Conservation (phyloP, 2,888 invertebrate species). For the Volucella inflata region DNA sequence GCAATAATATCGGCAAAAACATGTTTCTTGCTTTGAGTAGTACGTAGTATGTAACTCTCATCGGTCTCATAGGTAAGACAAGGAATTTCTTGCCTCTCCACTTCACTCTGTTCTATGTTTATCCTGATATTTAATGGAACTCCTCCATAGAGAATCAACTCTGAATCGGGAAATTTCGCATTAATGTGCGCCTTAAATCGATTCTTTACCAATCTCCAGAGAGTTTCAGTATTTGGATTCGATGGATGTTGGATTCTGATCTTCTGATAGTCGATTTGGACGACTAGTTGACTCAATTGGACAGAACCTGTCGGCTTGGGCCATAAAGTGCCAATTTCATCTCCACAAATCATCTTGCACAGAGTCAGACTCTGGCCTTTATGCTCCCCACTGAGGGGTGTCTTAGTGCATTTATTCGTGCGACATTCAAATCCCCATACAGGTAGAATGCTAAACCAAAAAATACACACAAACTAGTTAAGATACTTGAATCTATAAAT, state of each 20-base stretch:
- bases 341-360: conserved; percentile 83
- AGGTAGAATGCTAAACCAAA: not conserved
- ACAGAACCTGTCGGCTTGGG: conserved; percentile 82
- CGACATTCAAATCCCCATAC: conserved; percentile 76
- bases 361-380: conserved; percentile 79
- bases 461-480: not conserved
- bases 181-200: conserved; percentile 78
- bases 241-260: conserved; percentile 78
- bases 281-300: conserved; percentile 80
- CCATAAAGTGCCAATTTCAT: conserved; percentile 82
- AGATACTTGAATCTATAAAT: no score
- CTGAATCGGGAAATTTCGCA: conserved; percentile 74
- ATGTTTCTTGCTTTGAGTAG: conserved; percentile 80
- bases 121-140: conserved; percentile 80
- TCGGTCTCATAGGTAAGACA: conserved; percentile 83
- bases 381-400: conserved; percentile 65
- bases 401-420: conserved; percentile 71
- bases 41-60: conserved; percentile 83
- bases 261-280: conserved; percentile 81
- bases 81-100: conserved; percentile 21
- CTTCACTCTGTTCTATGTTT: conserved; percentile 75
- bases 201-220: conserved; percentile 79
- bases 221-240: conserved; percentile 67
- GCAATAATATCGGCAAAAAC: conserved; percentile 84
- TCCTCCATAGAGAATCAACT: conserved; percentile 78